Percentiles rank a stretch among this genome's conserved stretches.
Evolutionary conservation across 37 sponge, comb jelly and placozoan genomes (phyloP).

Genomic region (Theonella swinhoei): DNA sequence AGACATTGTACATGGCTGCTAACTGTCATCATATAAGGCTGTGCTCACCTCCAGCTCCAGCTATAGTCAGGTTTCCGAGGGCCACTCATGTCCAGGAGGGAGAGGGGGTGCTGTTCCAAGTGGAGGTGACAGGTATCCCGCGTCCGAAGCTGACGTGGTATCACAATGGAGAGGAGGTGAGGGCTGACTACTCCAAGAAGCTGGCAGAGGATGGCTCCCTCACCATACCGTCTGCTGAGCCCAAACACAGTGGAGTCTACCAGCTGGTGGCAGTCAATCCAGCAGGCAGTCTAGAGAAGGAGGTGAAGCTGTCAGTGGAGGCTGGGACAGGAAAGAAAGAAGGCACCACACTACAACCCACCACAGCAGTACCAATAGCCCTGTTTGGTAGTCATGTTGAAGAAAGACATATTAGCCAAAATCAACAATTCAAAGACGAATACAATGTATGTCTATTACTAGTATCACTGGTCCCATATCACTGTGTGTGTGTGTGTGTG

Average conservation of each 20-base stretch:
- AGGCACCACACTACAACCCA: not conserved
- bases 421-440: conserved; percentile 27
- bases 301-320: conserved; percentile 21
- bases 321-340: not conserved
- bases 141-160: conserved; percentile 35
- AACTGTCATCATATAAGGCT: not conserved
- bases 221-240: conserved; percentile 27
- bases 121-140: conserved; percentile 32
- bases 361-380: conserved; percentile 21
- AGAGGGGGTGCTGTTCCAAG: conserved; percentile 23
- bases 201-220: conserved; percentile 29
- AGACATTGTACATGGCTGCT: not conserved
- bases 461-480: no score
- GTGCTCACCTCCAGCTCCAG: conserved; percentile 23
- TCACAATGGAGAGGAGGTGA: conserved; percentile 9
- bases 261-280: conserved; percentile 35
- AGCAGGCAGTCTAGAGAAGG: conserved; percentile 9
- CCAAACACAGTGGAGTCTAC: conserved; percentile 42
- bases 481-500: no score
- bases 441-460: conserved; percentile 37
- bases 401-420: conserved; percentile 22
- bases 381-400: conserved; percentile 41
- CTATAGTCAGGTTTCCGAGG: conserved; percentile 37
- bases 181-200: conserved; percentile 33
- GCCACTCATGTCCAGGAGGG: conserved; percentile 27